phyloP scores from a whole-genome alignment of 2,113 vertebrate species.

The Cynoglossus semilaevis region DNA sequence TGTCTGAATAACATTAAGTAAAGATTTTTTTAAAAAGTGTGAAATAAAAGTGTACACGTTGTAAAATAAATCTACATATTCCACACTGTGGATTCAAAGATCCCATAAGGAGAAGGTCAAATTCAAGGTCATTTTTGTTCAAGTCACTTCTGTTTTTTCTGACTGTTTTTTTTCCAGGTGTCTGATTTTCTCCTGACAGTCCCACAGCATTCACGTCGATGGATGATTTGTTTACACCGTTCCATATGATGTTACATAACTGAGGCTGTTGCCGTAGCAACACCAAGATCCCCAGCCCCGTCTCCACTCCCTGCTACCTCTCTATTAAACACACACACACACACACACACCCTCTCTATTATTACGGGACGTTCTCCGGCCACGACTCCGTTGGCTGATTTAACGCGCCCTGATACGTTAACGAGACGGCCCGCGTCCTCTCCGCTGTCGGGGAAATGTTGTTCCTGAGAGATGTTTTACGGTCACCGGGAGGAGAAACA shows the following conservation, averaged over 20 bases:
- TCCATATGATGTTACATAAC: slow-evolving; percentile 74
- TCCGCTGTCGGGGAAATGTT: slow-evolving; percentile 1
- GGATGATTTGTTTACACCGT: slow-evolving; percentile 68
- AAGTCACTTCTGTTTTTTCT: no score
- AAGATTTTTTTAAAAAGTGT: no score
- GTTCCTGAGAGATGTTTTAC: slow-evolving; percentile 4
- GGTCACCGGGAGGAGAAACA: slow-evolving; percentile 8
- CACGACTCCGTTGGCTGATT: slow-evolving; percentile 31
- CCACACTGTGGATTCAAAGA: no score
- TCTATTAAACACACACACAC: slow-evolving; percentile 13
- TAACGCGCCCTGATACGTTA: slow-evolving; percentile 23
- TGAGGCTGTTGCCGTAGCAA: slow-evolving; percentile 65
- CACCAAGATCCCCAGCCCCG: slow-evolving; percentile 31
- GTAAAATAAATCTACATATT: no score
- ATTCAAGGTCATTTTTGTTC: no score
- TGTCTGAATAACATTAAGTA: no score
- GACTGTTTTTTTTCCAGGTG: not conserved
- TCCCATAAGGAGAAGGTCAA: no score
- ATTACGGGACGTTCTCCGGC: slow-evolving; percentile 25
- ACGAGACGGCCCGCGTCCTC: slow-evolving; percentile 28
- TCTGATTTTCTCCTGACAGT: not conserved
- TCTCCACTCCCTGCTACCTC: slow-evolving; percentile 2
- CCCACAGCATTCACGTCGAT: slow-evolving; percentile 16
- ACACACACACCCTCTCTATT: not conserved
- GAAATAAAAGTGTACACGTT: no score